Base-by-base conservation (phyloP, 2,113 vertebrate species). In the Piprites chloris region DNA sequence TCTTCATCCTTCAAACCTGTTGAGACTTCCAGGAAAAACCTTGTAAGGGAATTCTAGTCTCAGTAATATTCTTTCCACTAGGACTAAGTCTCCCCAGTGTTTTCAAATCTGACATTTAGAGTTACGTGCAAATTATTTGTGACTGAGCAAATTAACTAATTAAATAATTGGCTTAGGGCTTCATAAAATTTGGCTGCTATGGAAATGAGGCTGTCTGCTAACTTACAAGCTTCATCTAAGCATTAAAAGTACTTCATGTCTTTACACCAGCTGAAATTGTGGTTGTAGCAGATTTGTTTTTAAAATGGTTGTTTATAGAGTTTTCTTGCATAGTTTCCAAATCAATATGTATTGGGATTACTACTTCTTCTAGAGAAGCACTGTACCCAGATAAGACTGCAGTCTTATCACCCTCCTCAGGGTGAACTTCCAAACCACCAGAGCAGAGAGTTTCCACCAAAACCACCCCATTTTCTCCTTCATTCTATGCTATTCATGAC, bases 121-220 rank as follows among this genome's bases (percentile, higher is more conserved):
- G 85, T 67, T 91, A 91, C 1, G 24, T 90, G 85, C 42, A 91
- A 97, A 97, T 96, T 96, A 95, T 96, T 96, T 96, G 91, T 96
- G 94, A 97, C 85, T 96, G 93, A 95, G 63, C 30, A 90, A 97
- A 97, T 96, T 96, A 94, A 82, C 94, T 96, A 96, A 97, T 96
- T 95, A 96, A 95, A 95, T 96, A 96, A 97, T 96, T 97, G 96
- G 93, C 93, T 96, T 96, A 96, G 59, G 82, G 91, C 82, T 96
- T 94, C 89, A 91, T 94, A 87, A 96, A 96, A 94, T 94, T 96
- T 96, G 93, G 87, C 89, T 95, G 87, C 87, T 95, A 87, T 96
- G 85, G 75, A 97, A 95, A 96, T 94, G 78, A 96, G 66, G 47
- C 71, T 91, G 52, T 91, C 87, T 94, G 63, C 53, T 96, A 83